Evolutionary conservation across 1,140 invertebrate species (phyloP).

Genomic region (Planococcus citri): DNA sequence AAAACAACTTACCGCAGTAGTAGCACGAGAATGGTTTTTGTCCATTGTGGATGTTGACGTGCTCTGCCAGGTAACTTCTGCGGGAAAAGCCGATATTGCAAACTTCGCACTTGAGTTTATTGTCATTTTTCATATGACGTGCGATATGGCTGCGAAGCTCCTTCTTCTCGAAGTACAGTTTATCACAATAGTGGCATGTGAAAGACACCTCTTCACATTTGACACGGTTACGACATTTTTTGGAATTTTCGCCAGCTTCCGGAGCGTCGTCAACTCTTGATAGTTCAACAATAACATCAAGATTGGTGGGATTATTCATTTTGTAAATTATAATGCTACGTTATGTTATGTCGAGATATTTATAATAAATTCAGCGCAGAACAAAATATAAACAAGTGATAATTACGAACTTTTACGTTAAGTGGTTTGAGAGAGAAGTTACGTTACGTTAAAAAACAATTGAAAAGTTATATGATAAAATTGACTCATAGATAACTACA

Average conservation of each 20-base stretch:
- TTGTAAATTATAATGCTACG: not conserved
- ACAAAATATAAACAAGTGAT: too few relatives aligned
- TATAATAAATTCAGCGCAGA: too few relatives aligned
- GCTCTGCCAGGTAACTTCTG: slow-evolving; percentile 12
- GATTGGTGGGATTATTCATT: not conserved
- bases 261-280: not conserved
- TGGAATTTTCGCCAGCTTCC: not conserved
- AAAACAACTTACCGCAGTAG: slow-evolving; percentile 70
- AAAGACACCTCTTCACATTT: not conserved
- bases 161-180: not conserved
- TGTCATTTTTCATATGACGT: not conserved
- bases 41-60: slow-evolving; percentile 46
- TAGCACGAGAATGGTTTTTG: slow-evolving; percentile 72
- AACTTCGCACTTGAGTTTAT: not conserved
- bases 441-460: too few relatives aligned
- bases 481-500: too few relatives aligned
- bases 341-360: too few relatives aligned
- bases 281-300: not conserved
- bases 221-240: not conserved
- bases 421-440: too few relatives aligned
- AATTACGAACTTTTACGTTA: too few relatives aligned
- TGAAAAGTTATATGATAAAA: too few relatives aligned
- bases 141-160: not conserved
- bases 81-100: not conserved
- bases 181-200: not conserved